Evolutionary conservation across 2,888 invertebrate species (phyloP).

Genomic region (Cylindroiulus punctatus): DNA sequence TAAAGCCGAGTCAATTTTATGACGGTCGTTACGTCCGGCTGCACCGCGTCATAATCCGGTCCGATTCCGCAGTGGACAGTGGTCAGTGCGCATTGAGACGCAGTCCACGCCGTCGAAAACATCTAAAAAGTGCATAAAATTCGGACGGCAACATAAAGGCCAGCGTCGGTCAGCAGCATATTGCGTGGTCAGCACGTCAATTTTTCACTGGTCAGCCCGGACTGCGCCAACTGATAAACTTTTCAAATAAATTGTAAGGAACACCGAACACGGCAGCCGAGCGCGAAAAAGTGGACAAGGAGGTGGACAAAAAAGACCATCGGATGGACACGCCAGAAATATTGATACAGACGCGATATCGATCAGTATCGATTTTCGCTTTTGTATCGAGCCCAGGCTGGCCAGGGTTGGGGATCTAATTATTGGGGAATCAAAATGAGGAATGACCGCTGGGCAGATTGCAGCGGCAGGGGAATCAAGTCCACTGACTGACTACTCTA

Average conservation of each 20-base stretch:
- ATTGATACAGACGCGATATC: constrained; percentile 27
- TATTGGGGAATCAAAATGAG: constrained; percentile 17
- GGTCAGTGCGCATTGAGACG: not conserved
- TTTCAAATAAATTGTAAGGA: constrained; percentile 14
- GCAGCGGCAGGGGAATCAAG: not conserved
- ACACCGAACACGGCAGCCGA: constrained; percentile 9
- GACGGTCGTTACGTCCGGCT: not conserved
- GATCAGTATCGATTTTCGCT: constrained; percentile 22
- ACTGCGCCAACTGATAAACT: not conserved
- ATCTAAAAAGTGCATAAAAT: not conserved
- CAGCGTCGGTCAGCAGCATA: constrained; percentile 15
- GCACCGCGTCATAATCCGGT: not conserved
- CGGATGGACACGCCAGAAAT: constrained; percentile 27
- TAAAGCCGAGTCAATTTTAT: not conserved
- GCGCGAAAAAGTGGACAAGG: constrained; percentile 14
- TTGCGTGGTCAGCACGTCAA: constrained; percentile 13
- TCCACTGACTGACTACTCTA: not conserved
- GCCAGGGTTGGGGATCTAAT: not conserved
- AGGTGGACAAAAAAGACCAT: constrained; percentile 21
- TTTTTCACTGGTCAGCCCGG: constrained; percentile 15
- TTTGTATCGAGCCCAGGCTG: not conserved
- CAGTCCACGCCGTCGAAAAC: not conserved
- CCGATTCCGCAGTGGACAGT: not conserved
- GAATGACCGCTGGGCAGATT: constrained; percentile 8
- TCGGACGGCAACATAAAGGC: not conserved